Evolutionary conservation across 2,888 invertebrate species (phyloP), one percentile per base, ranked within the genome.

Genomic region (Nebria brevicollis): DNA sequence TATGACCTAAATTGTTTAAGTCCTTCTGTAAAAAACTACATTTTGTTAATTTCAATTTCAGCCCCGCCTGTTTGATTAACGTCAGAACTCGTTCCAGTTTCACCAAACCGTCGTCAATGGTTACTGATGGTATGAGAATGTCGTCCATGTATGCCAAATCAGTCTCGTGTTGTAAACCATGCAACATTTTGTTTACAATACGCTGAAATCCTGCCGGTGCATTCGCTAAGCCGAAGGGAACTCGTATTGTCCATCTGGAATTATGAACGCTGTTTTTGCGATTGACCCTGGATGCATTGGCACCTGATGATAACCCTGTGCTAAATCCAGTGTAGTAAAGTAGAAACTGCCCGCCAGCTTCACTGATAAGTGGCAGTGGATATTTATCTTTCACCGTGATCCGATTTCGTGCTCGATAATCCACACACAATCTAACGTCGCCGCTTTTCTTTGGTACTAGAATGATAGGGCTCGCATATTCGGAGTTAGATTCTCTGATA

Each of bases 1-100:
- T 82, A 66, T 73, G 75, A 6, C 83, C 81, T 25, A 82, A 43
- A 76, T 84, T 84, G 20, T 83, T 68, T 20, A 83, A 6, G n/a
- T 72, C 25, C n/a, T 10, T 70, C 65, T 77, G 65, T 8, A 84
- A 77, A 80, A 84, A 84, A 10, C 66, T 54, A 70, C 84, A 84
- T 75, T 84, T 84, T 20, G 54, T 25, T 64, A 84, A 43, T 15
- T 83, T 82, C 20, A 84, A 25, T 54, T 82, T 79, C 25, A 83
- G 13, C 10, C 82, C 82, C 4, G 83, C 64, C 20, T 4, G n/a
- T 43, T 13, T 43, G 4, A 77, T 0, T 13, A 13, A 42, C 77
- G 70, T 42, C 75, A 77, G 1, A 20, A 20, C 20, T 20, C 20
- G 20, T 20, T 20, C 20, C 20, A 20, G 20, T 20, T 20, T 20